Conservation (phyloP, 2,113 vertebrate genomes). For the Sander vitreus region DNA sequence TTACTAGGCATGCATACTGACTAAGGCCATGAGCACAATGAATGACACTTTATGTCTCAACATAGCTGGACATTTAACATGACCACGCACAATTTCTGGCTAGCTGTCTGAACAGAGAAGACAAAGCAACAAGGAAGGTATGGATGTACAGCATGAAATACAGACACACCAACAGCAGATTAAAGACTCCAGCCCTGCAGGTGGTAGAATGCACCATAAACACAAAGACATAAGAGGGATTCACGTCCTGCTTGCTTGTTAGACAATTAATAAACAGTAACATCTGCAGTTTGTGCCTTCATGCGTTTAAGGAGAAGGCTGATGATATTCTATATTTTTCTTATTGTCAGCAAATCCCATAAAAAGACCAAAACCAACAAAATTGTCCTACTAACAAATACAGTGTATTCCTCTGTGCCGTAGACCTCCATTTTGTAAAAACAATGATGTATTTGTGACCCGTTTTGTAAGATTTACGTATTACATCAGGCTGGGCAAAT, state of each 20-base stretch:
- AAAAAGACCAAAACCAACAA: not conserved
- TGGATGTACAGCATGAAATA: conserved; percentile 29
- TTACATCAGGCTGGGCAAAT: not conserved
- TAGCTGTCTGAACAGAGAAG: conserved; percentile 52
- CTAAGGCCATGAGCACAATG: conserved; percentile 58
- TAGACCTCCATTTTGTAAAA: not conserved
- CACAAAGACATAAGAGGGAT: not conserved
- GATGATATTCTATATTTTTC: not conserved
- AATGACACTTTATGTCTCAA: conserved; percentile 58
- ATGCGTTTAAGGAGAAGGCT: not conserved
- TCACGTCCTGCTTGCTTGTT: not conserved
- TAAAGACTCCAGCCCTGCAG: conserved; percentile 20
- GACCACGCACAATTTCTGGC: conserved; percentile 65
- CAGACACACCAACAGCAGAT: conserved; percentile 24
- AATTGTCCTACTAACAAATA: not conserved
- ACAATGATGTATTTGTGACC: not conserved
- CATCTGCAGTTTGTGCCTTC: not conserved
- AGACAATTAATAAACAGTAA: conserved; percentile 4
- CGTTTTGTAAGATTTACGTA: not conserved
- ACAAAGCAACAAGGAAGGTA: conserved; percentile 41
- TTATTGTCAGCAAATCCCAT: not conserved
- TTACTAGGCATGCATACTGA: conserved; percentile 56
- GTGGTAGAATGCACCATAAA: not conserved
- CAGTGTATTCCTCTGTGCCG: not conserved
- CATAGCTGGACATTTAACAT: conserved; percentile 64